Conservation (phyloP, 2,113 vertebrate species). For the Neomonachus schauinslandi region DNA sequence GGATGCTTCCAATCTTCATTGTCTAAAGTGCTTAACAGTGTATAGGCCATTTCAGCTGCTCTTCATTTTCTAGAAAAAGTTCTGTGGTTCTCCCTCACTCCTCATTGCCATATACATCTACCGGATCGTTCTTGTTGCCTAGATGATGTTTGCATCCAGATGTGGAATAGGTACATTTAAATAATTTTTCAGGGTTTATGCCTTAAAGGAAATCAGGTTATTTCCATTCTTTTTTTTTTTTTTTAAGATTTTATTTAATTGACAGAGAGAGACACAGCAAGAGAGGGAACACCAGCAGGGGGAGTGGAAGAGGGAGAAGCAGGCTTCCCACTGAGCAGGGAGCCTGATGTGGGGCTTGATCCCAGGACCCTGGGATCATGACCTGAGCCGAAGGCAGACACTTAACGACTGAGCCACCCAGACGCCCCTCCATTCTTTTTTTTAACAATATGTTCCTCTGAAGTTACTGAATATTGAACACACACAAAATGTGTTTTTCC, state of each 20-base stretch:
- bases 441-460: neutral
- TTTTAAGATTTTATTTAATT: neutral
- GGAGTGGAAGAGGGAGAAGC: too few species aligned
- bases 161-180: neutral
- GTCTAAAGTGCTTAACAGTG: neutral
- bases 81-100: fast-evolving
- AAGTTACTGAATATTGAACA: neutral
- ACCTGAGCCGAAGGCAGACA: too few species aligned
- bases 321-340: too few species aligned
- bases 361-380: too few species aligned
- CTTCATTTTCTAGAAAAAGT: neutral
- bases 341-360: too few species aligned
- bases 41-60: neutral
- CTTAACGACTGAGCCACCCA: too few species aligned
- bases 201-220: neutral
- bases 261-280: too few species aligned
- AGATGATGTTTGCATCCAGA: neutral
- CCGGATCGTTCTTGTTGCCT: neutral
- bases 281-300: too few species aligned
- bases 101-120: neutral
- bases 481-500: neutral
- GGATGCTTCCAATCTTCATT: neutral
- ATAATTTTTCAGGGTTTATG: neutral
- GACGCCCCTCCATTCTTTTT: neutral
- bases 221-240: neutral